Evolutionary conservation across 2,888 invertebrate species (phyloP), one percentile per base, ranked within the genome.

Genomic region (Julus scanicus): DNA sequence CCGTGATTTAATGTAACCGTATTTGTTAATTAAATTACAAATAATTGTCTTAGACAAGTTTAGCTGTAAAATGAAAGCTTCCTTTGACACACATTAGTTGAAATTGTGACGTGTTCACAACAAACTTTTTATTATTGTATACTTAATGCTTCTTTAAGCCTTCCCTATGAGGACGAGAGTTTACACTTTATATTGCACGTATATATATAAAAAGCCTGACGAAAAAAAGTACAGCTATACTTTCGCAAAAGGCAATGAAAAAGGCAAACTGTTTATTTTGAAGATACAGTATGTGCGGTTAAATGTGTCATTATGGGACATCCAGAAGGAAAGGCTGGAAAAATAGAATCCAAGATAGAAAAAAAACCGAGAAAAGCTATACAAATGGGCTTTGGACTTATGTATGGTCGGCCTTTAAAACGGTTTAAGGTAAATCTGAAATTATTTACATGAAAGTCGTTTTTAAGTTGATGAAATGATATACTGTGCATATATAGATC

Each of bases 121-220:
- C 53, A 71, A 71, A 71, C 20, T 20, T 20, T 71, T 20, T 20
- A 20, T 17, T 71, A 9, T 29, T 20, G n/a, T 20, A 8, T 20
- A 71, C 20, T 71, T 71, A 71, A 71, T 71, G 20, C 63, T 71
- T 20, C 63, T 20, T 20, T 71, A 71, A 71, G 63, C 20, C 20
- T 20, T 20, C 63, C 63, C 8, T 71, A 5, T 11, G 63, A 20
- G 20, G 8, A 71, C 20, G n/a, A 9, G 63, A 71, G 20, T 71
- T 71, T 71, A 71, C 63, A 71, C 20, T 29, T 71, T 71, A 71
- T 71, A 71, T 71, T 71, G 63, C 63, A 71, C 63, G 63, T 6
- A 20, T 71, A 44, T 44, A 44, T n/a, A 29, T 29, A 71, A 71
- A 71, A 71, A 20, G 20, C 63, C 17, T 71, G 63, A 71, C 63